Percentiles rank a stretch among this genome's conserved stretches.
These are phyloP conservation scores for Carposina sasakii DNA, from an alignment of 1,140 invertebrate genomes.

Conservation along the genomic window DNA sequence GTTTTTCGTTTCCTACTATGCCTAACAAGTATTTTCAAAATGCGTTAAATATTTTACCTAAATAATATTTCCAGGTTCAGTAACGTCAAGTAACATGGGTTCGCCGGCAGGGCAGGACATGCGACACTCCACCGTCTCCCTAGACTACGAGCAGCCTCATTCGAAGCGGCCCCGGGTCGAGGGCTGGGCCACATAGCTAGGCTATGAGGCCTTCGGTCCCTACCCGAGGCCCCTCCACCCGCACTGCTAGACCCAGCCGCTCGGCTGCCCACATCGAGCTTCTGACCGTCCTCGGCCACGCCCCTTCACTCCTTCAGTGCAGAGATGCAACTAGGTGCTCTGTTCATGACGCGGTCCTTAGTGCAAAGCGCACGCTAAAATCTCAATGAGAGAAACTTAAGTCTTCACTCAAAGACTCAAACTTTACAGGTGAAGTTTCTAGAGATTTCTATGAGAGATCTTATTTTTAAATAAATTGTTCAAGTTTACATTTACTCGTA, in stretches of 20 bases:
- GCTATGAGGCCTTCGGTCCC: slow-evolving; percentile 66
- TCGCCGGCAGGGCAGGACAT: slow-evolving; percentile 79
- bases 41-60: no score
- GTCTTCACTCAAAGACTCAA: neutral
- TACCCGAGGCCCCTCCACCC: slow-evolving; percentile 62
- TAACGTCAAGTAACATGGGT: slow-evolving; percentile 84
- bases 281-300: slow-evolving; percentile 32
- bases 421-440: neutral
- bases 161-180: slow-evolving; percentile 88
- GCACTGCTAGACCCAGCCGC: slow-evolving; percentile 49
- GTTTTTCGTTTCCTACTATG: no score
- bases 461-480: slow-evolving; percentile 29
- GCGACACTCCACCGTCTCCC: slow-evolving; percentile 70
- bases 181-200: slow-evolving; percentile 87
- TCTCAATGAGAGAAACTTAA: neutral
- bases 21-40: no score
- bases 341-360: slow-evolving; percentile 36
- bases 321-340: slow-evolving; percentile 49
- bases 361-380: neutral
- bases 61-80: slow-evolving; percentile 73
- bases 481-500: slow-evolving; percentile 48
- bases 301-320: slow-evolving; percentile 25
- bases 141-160: slow-evolving; percentile 87
- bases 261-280: slow-evolving; percentile 37
- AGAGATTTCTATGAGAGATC: neutral